phyloP scores from a whole-genome alignment of 2,797 vertebrate genomes.

The Pygocentrus nattereri region DNA sequence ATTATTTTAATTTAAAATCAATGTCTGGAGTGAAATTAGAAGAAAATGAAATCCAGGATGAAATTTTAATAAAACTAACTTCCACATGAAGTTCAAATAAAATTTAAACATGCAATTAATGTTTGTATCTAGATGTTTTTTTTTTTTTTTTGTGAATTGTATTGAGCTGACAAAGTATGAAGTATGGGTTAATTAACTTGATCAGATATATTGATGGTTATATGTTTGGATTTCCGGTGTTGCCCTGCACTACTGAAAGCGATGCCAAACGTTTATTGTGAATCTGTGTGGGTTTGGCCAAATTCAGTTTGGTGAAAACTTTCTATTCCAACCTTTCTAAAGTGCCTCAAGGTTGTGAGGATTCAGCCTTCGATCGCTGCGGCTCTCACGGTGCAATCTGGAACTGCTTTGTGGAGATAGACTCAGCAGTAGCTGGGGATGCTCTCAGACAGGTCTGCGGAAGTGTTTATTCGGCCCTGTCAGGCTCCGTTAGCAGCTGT shows the following conservation, averaged over 20 bases:
- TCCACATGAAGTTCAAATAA: not conserved
- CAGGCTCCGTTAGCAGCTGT: conserved; percentile 47
- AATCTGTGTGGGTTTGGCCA: too few relatives aligned
- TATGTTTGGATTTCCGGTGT: too few relatives aligned
- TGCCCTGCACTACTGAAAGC: too few relatives aligned
- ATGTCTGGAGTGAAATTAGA: not conserved
- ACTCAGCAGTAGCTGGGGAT: conserved; percentile 31
- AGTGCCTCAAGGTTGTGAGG: conserved; percentile 33
- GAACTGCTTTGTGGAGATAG: conserved; percentile 41
- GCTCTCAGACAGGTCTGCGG: conserved; percentile 40
- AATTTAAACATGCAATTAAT: too few relatives aligned
- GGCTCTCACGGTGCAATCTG: conserved; percentile 43
- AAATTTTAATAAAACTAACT: not conserved
- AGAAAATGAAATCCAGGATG: not conserved
- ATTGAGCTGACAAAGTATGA: too few relatives aligned
- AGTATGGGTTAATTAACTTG: too few relatives aligned
- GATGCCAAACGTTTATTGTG: too few relatives aligned
- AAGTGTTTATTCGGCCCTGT: conserved; percentile 60
- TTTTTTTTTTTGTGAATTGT: too few relatives aligned
- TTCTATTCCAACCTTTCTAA: conserved; percentile 27
- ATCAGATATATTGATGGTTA: too few relatives aligned
- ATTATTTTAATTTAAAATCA: too few relatives aligned
- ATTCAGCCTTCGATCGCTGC: conserved; percentile 32
- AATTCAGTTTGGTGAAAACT: not conserved
- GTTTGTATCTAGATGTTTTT: too few relatives aligned